Base-by-base conservation (phyloP, 2,888 invertebrate species). In the Drosophila sordidula region DNA sequence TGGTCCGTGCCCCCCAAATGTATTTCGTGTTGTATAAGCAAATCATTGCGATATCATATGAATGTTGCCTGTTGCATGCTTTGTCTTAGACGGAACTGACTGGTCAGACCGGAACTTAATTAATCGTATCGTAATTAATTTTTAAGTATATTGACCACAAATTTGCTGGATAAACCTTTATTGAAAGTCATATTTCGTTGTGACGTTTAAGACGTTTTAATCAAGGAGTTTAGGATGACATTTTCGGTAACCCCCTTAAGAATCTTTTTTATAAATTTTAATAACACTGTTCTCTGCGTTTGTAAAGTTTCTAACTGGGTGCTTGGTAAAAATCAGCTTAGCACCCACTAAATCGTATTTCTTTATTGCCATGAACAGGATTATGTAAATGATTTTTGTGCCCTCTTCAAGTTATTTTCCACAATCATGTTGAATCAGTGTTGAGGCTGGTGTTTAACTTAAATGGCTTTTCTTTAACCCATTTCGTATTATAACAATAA, bases 401-500 rank as follows among this genome's bases (percentile, higher is more conserved):
- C 8, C 46, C 45, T 29, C 16, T 58, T 56, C n/a, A 38, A 42
- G n/a, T 9, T 32, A 16, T 47, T 54, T 57, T 66, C 38, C 49
- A 16, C 62, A 50, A 46, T 32, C 46, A 45, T 39, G 29, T 25
- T 42, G 2, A 26, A 57, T n/a, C 42, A 22, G 8, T 44, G 45
- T 42, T 54, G 26, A 42, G 41, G 29, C 36, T 47, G 26, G 55
- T 49, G 46, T 56, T 62, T 59, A 66, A 72, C 59, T 72, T 61
- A 44, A 62, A 61, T 67, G 50, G 49, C 54, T 85, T 75, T 80
- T 71, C 44, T 50, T 54, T 65, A 62, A 65, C 75, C 72, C 70
- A 70, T 77, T 78, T 75, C 56, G 62, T 46, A 64, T 61, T 68
- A 64, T 65, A 79, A 73, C 70, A 80, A 72, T 80, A 77, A 72